Evolutionary conservation across 2,113 vertebrate species (phyloP).

Genomic region (Oplegnathus fasciatus): DNA sequence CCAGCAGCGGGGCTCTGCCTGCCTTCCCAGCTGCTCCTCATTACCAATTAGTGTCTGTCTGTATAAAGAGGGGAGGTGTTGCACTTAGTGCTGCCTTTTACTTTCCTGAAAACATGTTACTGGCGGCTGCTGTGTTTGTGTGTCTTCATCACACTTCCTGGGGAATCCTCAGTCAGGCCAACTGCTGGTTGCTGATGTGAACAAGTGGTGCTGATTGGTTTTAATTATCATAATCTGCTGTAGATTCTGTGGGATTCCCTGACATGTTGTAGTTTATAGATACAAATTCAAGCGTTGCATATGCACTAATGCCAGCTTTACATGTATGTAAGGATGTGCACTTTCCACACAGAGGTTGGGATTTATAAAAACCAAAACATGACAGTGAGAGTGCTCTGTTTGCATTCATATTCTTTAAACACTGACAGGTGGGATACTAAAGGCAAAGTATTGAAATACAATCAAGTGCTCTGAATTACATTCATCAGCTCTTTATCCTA

Average conservation of each 20-base stretch:
- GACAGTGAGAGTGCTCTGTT: background rate
- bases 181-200: background rate
- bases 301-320: background rate
- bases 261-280: background rate
- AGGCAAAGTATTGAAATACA: too few species aligned
- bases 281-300: background rate
- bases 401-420: too few species aligned
- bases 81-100: background rate
- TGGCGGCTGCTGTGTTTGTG: background rate
- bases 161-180: background rate
- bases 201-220: background rate
- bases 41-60: background rate
- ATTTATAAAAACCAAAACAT: background rate
- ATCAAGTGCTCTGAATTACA: background rate
- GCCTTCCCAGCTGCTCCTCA: background rate
- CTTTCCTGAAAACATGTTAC: background rate
- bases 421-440: too few species aligned
- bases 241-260: background rate
- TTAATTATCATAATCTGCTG: too few species aligned
- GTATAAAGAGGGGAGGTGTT: background rate
- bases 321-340: background rate
- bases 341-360: background rate
- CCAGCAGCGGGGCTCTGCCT: background rate
- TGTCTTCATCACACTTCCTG: background rate
- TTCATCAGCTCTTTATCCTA: background rate